Percentiles rank a stretch among this genome's conserved stretches.
These are phyloP conservation scores for Andricus quercusramuli DNA, from an alignment of 2,888 invertebrate genomes.

Conservation along the genomic window DNA sequence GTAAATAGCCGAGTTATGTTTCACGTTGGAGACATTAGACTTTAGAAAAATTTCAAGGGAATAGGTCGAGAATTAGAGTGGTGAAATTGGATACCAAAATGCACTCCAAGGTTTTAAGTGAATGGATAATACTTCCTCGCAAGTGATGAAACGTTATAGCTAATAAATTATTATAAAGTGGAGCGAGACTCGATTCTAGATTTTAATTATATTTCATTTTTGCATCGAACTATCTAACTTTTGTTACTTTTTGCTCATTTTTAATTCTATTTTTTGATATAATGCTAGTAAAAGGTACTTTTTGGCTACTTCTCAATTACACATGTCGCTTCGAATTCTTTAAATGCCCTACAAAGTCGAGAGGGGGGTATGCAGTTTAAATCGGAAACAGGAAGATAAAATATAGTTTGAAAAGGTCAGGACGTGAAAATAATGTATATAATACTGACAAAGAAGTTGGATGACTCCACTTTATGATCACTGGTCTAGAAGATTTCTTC, in stretches of 20 bases:
- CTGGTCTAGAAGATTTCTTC: background rate
- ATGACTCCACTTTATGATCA: background rate
- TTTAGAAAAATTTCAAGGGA: background rate
- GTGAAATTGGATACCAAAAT: slow-evolving; percentile 36
- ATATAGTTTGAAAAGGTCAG: background rate
- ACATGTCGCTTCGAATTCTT: too few relatives aligned
- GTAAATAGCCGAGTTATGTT: slow-evolving; percentile 11
- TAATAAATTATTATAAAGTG: slow-evolving; percentile 31
- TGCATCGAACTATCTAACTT: too few relatives aligned
- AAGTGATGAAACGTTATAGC: background rate
- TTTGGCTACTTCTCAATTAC: too few relatives aligned
- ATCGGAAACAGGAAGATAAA: background rate
- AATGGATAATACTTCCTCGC: slow-evolving; percentile 17
- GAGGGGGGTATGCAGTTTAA: background rate
- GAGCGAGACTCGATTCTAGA: background rate
- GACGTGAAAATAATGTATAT: background rate
- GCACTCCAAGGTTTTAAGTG: slow-evolving; percentile 29
- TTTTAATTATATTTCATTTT: background rate
- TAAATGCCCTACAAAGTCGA: background rate
- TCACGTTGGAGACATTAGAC: slow-evolving; percentile 12
- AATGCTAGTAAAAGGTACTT: too few relatives aligned
- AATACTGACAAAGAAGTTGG: background rate
- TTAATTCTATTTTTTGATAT: too few relatives aligned
- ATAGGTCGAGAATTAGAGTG: slow-evolving; percentile 2
- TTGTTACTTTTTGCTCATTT: too few relatives aligned